Conservation (phyloP, 2,113 vertebrate genomes). For the Amazona guildingii region DNA sequence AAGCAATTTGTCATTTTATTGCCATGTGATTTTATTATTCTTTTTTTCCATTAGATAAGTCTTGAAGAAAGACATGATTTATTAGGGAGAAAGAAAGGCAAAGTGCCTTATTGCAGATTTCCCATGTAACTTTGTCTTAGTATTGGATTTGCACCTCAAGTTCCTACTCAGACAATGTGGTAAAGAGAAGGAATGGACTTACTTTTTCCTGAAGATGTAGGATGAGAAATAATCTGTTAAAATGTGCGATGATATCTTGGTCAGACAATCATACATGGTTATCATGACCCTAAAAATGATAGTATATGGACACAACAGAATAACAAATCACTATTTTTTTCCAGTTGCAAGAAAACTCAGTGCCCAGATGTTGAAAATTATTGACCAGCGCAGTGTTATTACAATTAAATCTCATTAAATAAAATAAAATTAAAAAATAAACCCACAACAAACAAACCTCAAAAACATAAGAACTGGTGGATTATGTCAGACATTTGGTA, state of each 20-base stretch:
- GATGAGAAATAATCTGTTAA: neutral
- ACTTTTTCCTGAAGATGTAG: neutral
- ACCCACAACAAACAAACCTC: fast-evolving
- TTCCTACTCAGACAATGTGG: neutral
- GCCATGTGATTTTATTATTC: neutral
- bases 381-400: neutral
- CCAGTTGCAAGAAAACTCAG: neutral
- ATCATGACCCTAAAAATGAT: neutral
- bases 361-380: neutral
- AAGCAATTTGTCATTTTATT: neutral
- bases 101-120: neutral
- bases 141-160: neutral
- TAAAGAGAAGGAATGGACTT: neutral
- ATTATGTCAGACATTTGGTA: neutral
- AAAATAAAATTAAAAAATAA: neutral
- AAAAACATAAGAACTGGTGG: neutral
- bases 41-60: neutral
- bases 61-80: neutral
- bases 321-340: neutral
- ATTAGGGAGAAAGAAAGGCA: neutral
- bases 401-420: neutral
- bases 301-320: neutral
- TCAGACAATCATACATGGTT: neutral
- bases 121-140: neutral
- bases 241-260: neutral